Conservation (phyloP, 2,113 vertebrate species). For the Jacana jacana region DNA sequence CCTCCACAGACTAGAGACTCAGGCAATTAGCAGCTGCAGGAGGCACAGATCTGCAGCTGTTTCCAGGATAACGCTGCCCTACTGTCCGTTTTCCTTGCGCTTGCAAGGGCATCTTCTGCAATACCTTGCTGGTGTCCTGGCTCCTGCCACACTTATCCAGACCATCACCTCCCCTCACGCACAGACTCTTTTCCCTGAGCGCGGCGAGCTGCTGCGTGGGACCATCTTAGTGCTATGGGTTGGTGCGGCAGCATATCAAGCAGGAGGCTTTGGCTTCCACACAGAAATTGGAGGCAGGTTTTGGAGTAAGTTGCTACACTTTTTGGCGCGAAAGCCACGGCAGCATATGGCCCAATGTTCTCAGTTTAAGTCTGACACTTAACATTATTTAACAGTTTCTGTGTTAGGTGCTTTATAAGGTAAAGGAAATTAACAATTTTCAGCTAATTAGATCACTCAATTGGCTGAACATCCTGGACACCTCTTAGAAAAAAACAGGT, state of each 20-base stretch:
- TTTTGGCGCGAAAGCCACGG: slow-evolving; percentile 50
- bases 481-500: slow-evolving; percentile 43
- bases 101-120: not conserved
- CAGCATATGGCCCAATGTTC: slow-evolving; percentile 72
- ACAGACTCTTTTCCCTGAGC: not conserved
- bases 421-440: slow-evolving; percentile 74
- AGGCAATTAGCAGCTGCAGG: not conserved
- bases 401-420: slow-evolving; percentile 72
- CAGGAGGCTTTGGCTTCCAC: slow-evolving; percentile 69
- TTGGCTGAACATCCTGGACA: slow-evolving; percentile 72
- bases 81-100: fast-evolving
- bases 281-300: slow-evolving; percentile 67
- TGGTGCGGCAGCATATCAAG: slow-evolving; percentile 65
- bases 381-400: slow-evolving; percentile 74
- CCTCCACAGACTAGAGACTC: not conserved
- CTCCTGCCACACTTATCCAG: not conserved
- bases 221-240: not conserved
- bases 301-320: slow-evolving; percentile 71
- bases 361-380: slow-evolving; percentile 73
- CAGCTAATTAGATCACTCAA: slow-evolving; percentile 73
- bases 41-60: not conserved
- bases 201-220: not conserved
- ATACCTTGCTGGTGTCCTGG: not conserved
- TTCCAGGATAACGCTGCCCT: not conserved
- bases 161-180: not conserved